Conservation (phyloP, 2,113 vertebrate species). For the Tichodroma muraria region DNA sequence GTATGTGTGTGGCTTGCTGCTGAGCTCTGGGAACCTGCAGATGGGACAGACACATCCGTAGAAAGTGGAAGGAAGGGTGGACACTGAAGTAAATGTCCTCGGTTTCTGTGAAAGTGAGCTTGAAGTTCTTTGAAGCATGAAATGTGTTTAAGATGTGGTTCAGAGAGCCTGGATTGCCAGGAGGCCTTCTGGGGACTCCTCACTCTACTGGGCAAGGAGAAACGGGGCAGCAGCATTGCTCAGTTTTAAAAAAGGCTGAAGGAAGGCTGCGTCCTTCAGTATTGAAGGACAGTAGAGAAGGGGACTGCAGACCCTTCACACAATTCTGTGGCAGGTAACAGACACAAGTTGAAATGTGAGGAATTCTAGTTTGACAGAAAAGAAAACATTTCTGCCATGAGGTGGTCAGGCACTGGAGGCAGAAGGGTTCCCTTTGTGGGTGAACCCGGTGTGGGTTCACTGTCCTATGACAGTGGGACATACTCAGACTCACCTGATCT, state of each 20-base stretch:
- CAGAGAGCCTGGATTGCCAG: neutral
- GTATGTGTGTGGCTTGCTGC: neutral
- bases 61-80: neutral
- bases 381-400: neutral
- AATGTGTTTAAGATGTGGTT: neutral
- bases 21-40: neutral
- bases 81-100: neutral
- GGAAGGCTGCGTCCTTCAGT: neutral
- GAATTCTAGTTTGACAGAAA: neutral
- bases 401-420: neutral
- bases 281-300: neutral
- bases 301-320: neutral
- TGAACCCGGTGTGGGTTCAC: neutral
- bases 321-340: neutral
- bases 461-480: neutral
- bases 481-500: neutral
- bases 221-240: neutral
- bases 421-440: neutral
- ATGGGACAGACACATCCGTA: neutral
- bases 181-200: neutral
- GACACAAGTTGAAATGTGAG: neutral
- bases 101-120: neutral
- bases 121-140: neutral
- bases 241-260: neutral
- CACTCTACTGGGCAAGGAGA: neutral